Evolutionary conservation across 2,113 vertebrate species (phyloP), one percentile per base, ranked within the genome.

Genomic region (Gambusia holbrooki): DNA sequence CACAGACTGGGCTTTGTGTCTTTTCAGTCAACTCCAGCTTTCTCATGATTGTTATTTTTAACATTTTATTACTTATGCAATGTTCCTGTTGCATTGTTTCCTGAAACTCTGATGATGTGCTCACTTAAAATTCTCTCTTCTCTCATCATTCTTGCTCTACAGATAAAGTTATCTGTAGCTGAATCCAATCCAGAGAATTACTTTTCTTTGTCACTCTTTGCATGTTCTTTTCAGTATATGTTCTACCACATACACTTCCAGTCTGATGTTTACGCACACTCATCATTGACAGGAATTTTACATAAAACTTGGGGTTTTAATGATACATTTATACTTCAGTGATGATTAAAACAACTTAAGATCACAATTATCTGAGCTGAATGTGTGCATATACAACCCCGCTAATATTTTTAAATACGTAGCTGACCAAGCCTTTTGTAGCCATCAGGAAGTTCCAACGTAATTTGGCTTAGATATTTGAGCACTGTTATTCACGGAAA

Each of bases 81-180:
- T 58, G 19, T 25, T 51, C 19, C 45, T 48, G 14, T 48, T 48
- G 14, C 2, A 25, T 19, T 48, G 45, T 19, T 42, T 9, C 25
- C 25, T 58, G 9, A 22, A 19, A 58, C 51, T 25, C 19, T 51
- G 48, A 14, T 15, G 14, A 4, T 45, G 48, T 15, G 13, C 12
- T 45, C 14, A 19, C 5, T 17, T n/a, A 19, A 25, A 1, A 58
- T 10, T 58, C 35, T 73, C 80, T 74, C 73, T 66, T 81, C 64
- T 77, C 82, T 76, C 87, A 84, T 84, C 84, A 81, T 90, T 84
- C 89, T 90, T 91, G 87, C 85, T 86, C 76, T 67, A 76, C 76
- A 87, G 91, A 92, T 90, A 84, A 90, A 89, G 90, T 87, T 79
- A 19, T 80, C 86, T 86, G 78, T 79, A 90, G 74, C 72, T 76